Evolutionary conservation across 2,113 vertebrate genomes (phyloP).

Genomic region (Ptilorrhoa leucosticta): DNA sequence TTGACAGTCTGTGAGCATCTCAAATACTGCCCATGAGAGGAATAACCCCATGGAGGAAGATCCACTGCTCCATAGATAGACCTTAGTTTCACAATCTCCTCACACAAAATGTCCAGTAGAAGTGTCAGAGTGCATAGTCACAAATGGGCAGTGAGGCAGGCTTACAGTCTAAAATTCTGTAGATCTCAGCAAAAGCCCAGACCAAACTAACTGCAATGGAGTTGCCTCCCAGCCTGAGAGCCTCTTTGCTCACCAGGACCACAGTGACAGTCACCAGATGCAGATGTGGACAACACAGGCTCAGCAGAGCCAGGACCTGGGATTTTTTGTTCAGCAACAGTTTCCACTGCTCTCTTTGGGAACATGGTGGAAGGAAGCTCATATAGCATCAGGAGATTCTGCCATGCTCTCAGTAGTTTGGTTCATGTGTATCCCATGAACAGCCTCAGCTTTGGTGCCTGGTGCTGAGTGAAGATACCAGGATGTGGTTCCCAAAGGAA

Average conservation of each 20-base stretch:
- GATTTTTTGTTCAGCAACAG: background rate
- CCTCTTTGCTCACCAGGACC: background rate
- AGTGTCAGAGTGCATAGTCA: background rate
- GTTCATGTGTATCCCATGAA: background rate
- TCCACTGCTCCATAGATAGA: rapidly evolving
- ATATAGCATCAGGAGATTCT: background rate
- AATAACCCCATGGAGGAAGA: background rate
- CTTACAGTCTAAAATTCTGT: background rate
- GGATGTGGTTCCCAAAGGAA: background rate
- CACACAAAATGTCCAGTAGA: background rate
- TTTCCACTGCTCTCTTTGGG: background rate
- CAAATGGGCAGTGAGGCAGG: background rate
- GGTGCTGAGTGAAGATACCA: background rate
- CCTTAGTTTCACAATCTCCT: background rate
- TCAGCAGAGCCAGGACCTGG: background rate
- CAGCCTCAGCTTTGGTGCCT: background rate
- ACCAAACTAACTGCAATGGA: background rate
- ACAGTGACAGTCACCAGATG: background rate
- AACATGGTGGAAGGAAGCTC: rapidly evolving
- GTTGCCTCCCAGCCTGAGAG: background rate
- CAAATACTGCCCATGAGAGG: background rate
- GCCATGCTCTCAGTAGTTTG: rapidly evolving
- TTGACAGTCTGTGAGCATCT: background rate
- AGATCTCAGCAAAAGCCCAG: background rate
- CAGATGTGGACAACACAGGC: background rate